Conservation (phyloP, 1,140 invertebrate species). For the Atopsyche davidsoni region DNA sequence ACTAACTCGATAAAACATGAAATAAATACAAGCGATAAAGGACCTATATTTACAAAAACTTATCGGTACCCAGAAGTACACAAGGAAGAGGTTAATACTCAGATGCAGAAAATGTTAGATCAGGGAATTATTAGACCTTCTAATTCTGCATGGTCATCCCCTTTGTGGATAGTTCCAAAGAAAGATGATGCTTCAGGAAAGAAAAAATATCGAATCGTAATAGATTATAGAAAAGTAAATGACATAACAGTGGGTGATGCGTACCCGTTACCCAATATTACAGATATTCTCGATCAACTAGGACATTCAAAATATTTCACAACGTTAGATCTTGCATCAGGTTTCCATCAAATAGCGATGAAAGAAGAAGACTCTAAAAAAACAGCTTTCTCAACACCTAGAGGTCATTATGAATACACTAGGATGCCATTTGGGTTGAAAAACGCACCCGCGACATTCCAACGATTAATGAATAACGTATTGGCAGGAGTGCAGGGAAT, state of each 20-base stretch:
- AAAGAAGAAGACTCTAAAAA: conserved; percentile 32
- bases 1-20: conserved; percentile 27
- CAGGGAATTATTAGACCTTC: conserved; percentile 38
- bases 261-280: conserved; percentile 50
- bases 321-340: conserved; percentile 33
- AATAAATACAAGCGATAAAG: conserved; percentile 30
- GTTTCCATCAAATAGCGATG: conserved; percentile 36
- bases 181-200: conserved; percentile 37
- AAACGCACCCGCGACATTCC: conserved; percentile 36
- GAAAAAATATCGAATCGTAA: conserved; percentile 38
- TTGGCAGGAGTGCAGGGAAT: conserved; percentile 27
- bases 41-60: conserved; percentile 32
- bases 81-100: conserved; percentile 37
- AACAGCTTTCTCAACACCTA: conserved; percentile 37
- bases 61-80: conserved; percentile 37
- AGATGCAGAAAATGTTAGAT: conserved; percentile 39
- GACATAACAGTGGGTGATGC: conserved; percentile 37
- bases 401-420: conserved; percentile 30
- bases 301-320: conserved; percentile 33
- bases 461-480: conserved; percentile 34
- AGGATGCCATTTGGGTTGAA: conserved; percentile 36
- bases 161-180: conserved; percentile 40
- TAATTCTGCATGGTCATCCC: conserved; percentile 34
- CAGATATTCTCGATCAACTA: conserved; percentile 34
- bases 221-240: conserved; percentile 39